These are phyloP conservation scores for Byasa hedistus DNA, from an alignment of 2,888 invertebrate species.

Conservation along the genomic window DNA sequence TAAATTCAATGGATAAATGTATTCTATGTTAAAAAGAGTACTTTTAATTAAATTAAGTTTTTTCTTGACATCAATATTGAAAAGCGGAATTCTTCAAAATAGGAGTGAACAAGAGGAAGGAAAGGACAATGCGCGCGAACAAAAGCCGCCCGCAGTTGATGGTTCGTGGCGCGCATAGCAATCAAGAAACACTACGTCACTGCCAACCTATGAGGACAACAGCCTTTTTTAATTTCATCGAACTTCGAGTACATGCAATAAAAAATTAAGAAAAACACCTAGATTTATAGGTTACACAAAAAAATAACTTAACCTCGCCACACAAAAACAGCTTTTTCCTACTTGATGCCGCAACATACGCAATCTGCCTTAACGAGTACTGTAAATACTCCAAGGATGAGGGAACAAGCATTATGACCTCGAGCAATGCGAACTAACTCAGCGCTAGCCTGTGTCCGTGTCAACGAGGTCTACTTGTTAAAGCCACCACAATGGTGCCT, in stretches of 20 bases:
- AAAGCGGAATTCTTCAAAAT: constrained; percentile 51
- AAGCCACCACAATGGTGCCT: constrained; percentile 23
- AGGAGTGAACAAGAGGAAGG: constrained; percentile 49
- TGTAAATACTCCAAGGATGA: constrained; percentile 13
- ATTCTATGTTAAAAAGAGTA: no score
- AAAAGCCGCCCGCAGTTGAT: constrained; percentile 56
- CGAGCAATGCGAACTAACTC: constrained; percentile 8
- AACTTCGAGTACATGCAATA: not conserved
- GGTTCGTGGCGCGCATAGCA: constrained; percentile 64
- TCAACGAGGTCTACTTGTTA: constrained; percentile 27
- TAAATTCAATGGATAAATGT: not conserved
- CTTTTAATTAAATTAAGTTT: not conserved
- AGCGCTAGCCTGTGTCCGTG: constrained; percentile 14
- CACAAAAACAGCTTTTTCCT: no score
- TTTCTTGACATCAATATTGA: constrained; percentile 20
- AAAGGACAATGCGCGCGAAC: constrained; percentile 68
- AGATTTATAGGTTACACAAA: not conserved
- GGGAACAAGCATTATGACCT: constrained; percentile 18
- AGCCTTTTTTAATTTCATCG: constrained; percentile 23
- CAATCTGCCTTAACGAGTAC: constrained; percentile 3
- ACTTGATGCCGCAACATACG: not conserved
- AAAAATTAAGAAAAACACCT: constrained; percentile 14
- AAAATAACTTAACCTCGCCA: not conserved
- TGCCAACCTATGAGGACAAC: constrained; percentile 40
- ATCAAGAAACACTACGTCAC: constrained; percentile 53